Evolutionary conservation across 2,113 vertebrate species (phyloP), one percentile per base, ranked within the genome.

Genomic region (Clarias gariepinus): DNA sequence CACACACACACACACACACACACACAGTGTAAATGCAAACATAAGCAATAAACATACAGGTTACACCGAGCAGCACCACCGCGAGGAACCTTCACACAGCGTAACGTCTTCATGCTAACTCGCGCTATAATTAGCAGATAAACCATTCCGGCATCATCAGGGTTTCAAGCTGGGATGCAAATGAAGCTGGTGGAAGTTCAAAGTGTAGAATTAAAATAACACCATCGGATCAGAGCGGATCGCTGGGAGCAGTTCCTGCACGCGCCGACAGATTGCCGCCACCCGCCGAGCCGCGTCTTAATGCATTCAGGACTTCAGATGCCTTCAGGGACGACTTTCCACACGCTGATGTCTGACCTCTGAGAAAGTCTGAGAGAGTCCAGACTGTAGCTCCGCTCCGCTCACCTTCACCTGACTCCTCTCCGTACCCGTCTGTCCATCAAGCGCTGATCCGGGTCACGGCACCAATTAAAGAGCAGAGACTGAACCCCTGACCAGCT

Each of bases 1-100:
- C 33, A 83, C 19, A 57, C 85, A 82, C 73, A 53, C 73, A 76
- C 52, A 78, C 52, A 57, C 52, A 78, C 52, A 77, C 74, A 77
- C 47, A 76, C 21, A 41, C 18, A 36, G 33, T 36, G 33, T 36
- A 36, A 36, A 36, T 47, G 47, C 8, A 47, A 13, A 47, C 36
- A 47, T 10, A 13, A 15, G 23, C 9, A 52, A 47, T 3, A 78
- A 9, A 76, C 47, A 53, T 7, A n/a, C 47, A 3, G 64, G 61
- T n/a, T 64, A 66, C 63, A 28, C 2, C 3, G 25, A 64, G 25
- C 3, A 71, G 30, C 8, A 71, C 5, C 30, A 19, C 64, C 64
- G 3, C n/a, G 11, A 66, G n/a, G n/a, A 28, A 28, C 64, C 64
- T 66, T 11, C n/a, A 4, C 13, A 28, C 64, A 2, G n/a, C 63